Percentiles rank a stretch among this genome's conserved stretches.
Evolutionary conservation across 2,888 invertebrate species (phyloP).

Genomic region (Heliconius erato): DNA sequence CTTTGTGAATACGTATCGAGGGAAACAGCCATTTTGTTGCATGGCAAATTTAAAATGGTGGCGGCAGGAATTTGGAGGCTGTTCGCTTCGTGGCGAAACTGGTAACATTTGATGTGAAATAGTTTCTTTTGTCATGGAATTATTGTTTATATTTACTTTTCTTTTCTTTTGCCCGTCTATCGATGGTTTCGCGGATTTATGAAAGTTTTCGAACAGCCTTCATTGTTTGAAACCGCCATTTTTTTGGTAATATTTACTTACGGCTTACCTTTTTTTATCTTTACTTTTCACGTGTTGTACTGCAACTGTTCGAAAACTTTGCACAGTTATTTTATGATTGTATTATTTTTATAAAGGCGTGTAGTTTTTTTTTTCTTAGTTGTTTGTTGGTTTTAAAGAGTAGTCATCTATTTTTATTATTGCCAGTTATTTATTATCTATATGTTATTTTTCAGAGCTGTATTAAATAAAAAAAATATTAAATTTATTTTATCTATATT

Average conservation of each 20-base stretch:
- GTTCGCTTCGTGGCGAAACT: slow-evolving; percentile 84
- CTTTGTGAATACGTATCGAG: slow-evolving; percentile 52
- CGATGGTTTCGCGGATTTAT: slow-evolving; percentile 66
- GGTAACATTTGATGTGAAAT: slow-evolving; percentile 73
- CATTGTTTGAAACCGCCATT: slow-evolving; percentile 84
- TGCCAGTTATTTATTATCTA: slow-evolving; percentile 4
- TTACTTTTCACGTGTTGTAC: slow-evolving; percentile 72
- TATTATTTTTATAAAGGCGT: slow-evolving; percentile 34
- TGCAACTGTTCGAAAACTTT: slow-evolving; percentile 88
- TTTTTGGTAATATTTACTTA: slow-evolving; percentile 62
- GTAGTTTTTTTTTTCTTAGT: slow-evolving; percentile 7
- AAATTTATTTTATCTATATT: too few species aligned
- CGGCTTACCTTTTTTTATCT: slow-evolving; percentile 62
- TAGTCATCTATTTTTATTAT: neutral
- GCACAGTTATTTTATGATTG: slow-evolving; percentile 68
- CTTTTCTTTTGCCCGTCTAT: slow-evolving; percentile 71
- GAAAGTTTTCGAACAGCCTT: slow-evolving; percentile 90
- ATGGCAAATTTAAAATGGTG: slow-evolving; percentile 72
- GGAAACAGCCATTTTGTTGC: slow-evolving; percentile 72
- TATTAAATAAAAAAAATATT: neutral
- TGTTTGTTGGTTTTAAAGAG: neutral
- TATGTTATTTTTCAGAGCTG: neutral
- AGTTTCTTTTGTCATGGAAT: slow-evolving; percentile 70
- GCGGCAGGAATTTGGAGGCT: slow-evolving; percentile 87
- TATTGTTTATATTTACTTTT: slow-evolving; percentile 74